These are phyloP conservation scores for Tapera naevia DNA, from an alignment of 2,797 vertebrate genomes.

Conservation along the genomic window DNA sequence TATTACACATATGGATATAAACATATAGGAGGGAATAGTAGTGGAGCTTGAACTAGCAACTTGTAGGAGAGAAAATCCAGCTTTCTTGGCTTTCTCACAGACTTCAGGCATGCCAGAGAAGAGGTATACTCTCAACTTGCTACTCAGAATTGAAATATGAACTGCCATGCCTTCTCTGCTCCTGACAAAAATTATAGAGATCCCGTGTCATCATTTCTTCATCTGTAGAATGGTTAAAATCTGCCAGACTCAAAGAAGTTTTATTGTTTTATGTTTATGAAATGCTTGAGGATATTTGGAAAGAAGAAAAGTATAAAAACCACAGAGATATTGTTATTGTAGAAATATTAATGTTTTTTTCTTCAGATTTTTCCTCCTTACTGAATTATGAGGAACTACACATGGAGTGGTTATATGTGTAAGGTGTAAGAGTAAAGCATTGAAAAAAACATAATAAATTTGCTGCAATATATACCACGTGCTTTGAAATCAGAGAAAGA, in stretches of 20 bases:
- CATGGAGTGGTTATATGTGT: not conserved
- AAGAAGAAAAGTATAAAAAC: not conserved
- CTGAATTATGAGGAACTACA: not conserved
- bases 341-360: not conserved
- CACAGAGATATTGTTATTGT: not conserved
- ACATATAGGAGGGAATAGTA: not conserved
- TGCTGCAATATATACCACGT: not conserved
- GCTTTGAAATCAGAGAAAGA: not conserved
- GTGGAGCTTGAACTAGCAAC: not conserved
- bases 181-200: not conserved
- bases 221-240: not conserved
- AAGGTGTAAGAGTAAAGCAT: not conserved
- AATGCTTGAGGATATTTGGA: not conserved
- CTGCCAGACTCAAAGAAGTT: not conserved
- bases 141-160: not conserved
- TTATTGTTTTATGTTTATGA: not conserved
- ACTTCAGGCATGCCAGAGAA: not conserved
- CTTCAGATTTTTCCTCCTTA: not conserved
- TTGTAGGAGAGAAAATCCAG: not conserved
- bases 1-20: not conserved
- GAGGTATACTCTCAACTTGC: not conserved
- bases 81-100: not conserved
- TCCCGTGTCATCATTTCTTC: not conserved
- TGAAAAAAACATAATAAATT: slow-evolving; percentile 4
- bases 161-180: not conserved